Evolutionary conservation across 2,113 vertebrate genomes (phyloP).

Genomic region (Scomber japonicus): DNA sequence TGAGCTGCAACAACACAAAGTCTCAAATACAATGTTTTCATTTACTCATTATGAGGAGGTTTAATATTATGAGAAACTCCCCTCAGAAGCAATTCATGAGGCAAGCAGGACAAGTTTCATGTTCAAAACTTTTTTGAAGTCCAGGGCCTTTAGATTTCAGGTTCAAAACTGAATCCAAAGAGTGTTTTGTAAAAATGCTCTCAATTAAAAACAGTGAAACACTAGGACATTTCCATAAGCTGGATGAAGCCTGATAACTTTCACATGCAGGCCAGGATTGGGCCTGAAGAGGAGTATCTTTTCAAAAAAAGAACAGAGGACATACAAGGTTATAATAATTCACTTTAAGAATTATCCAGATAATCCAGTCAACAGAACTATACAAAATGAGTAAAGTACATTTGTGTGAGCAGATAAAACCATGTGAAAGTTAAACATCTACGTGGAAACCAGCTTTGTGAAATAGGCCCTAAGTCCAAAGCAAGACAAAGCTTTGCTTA

Average conservation of each 20-base stretch:
- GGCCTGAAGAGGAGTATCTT: slow-evolving; percentile 46
- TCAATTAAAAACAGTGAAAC: slow-evolving; percentile 69
- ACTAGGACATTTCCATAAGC: slow-evolving; percentile 80
- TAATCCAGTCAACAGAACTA: slow-evolving; percentile 27
- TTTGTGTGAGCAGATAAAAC: slow-evolving; percentile 41
- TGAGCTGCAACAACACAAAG: neutral
- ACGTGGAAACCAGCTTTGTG: slow-evolving; percentile 78
- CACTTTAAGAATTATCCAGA: slow-evolving; percentile 26
- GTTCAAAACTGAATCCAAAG: slow-evolving; percentile 80
- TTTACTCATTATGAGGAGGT: slow-evolving; percentile 17
- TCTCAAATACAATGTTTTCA: neutral
- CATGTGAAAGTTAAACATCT: slow-evolving; percentile 81
- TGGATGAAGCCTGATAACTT: slow-evolving; percentile 77
- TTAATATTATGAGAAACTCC: slow-evolving; percentile 26
- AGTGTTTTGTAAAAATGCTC: slow-evolving; percentile 64
- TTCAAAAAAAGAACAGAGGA: slow-evolving; percentile 35
- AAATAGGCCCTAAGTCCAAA: slow-evolving; percentile 77
- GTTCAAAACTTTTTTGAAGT: slow-evolving; percentile 67
- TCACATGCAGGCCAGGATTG: slow-evolving; percentile 77
- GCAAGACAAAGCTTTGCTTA: slow-evolving; percentile 78
- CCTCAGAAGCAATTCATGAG: slow-evolving; percentile 63
- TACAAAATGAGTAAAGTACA: slow-evolving; percentile 24
- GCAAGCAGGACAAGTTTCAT: slow-evolving; percentile 77
- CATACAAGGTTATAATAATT: slow-evolving; percentile 25
- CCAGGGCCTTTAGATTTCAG: slow-evolving; percentile 78